Evolutionary conservation across 2,888 invertebrate species (phyloP), one percentile per base, ranked within the genome.

Genomic region (Esperia sulphurella): DNA sequence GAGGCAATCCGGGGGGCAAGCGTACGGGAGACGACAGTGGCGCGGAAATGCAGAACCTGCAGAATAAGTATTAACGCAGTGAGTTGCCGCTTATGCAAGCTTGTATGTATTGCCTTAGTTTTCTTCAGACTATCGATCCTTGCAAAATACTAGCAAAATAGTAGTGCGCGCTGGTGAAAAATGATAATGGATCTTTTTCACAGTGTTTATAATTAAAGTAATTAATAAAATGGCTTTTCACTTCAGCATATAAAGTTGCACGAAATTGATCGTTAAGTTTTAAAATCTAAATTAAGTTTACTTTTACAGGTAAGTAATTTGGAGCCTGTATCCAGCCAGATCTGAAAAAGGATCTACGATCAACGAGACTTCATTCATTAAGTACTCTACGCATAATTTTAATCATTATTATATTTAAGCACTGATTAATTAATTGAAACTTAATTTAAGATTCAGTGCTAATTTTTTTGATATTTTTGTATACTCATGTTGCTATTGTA

Each of bases 31-130:
- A 68, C 14, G 72, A 68, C 40, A 74, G 67, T 14, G 74, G 67
- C 21, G 74, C 76, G 0, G 86, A 86, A 48, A 54, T 83, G 50
- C 71, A 83, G 50, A 81, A 84, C 46, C 56, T 85, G 37, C 72
- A 78, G 30, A 69, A 81, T 50, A 88, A 86, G 85, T 86, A 86
- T 70, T 87, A 45, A 38, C 21, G 14, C 21, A 14, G 51, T 51
- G 45, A 51, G 51, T 51, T 35, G 35, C 6, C 6, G 35, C 35
- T 35, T 35, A 2, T n/a, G n/a, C 2, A n/a, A n/a, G 35, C 35
- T 35, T 35, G n/a, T n/a, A n/a, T 33, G 33, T 35, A 35, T 10
- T 8, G 8, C 7, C 31, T 21, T 21, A 21, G 3, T 21, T 21
- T 21, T 21, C 21, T 21, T 3, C 21, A 2, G 21, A 21, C 21